These are phyloP conservation scores for Thereva nobilitata DNA, from an alignment of 2,888 invertebrate genomes.

Conservation along the genomic window DNA sequence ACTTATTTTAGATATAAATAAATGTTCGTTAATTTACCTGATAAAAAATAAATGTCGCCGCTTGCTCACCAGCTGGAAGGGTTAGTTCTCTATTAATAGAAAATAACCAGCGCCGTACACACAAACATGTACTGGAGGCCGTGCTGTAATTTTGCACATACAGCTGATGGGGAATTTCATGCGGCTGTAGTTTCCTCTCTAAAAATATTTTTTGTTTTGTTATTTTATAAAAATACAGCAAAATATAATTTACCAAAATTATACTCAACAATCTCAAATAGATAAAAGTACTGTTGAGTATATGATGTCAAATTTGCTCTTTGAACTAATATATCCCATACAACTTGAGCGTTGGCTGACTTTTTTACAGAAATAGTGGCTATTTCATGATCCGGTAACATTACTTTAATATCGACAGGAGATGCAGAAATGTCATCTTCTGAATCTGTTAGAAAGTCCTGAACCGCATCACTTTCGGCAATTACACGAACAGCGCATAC, in stretches of 20 bases:
- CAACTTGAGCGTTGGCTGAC: conserved; percentile 87
- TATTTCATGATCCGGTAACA: conserved; percentile 90
- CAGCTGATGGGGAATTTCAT: conserved; percentile 95
- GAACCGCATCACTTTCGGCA: conserved; percentile 95
- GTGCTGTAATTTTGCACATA: conserved; percentile 99
- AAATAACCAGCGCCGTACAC: conserved; percentile 87
- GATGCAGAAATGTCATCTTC: conserved; percentile 79
- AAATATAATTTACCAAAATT: conserved; percentile 78
- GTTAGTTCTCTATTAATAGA: conserved; percentile 70
- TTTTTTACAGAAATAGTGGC: conserved; percentile 86
- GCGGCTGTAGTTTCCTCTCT: conserved; percentile 89
- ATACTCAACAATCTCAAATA: conserved; percentile 96
- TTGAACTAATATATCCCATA: conserved; percentile 83
- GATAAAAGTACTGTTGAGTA: conserved; percentile 87
- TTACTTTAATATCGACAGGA: conserved; percentile 76
- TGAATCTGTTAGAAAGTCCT: conserved; percentile 93
- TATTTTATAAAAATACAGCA: conserved; percentile 15
- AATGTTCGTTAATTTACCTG: conserved; percentile 62
- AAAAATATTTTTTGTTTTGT: background rate
- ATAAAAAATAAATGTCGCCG: conserved; percentile 85
- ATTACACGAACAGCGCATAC: conserved; percentile 97
- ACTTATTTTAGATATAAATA: too few relatives aligned
- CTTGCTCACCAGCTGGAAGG: conserved; percentile 70
- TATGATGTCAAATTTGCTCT: conserved; percentile 81
- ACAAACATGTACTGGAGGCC: conserved; percentile 92